Evolutionary conservation across 2,797 vertebrate genomes (phyloP).

Genomic region (Taenioides sp.): DNA sequence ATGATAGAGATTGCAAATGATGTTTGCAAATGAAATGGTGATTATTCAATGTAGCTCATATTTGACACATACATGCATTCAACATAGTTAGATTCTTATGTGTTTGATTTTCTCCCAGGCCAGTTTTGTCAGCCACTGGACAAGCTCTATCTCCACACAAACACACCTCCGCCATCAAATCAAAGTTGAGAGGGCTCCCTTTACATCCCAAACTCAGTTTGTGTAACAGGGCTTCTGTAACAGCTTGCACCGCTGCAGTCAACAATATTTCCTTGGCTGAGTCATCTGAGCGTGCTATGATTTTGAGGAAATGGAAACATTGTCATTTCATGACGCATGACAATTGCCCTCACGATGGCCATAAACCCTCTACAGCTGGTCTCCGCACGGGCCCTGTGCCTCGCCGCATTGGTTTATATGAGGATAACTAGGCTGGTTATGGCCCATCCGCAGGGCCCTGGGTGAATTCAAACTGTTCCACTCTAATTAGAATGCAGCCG

Average conservation of each 20-base stretch:
- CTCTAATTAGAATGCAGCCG: conserved; percentile 75
- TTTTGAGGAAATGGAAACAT: conserved; percentile 58
- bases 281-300: conserved; percentile 39
- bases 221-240: conserved; percentile 14
- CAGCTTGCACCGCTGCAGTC: conserved; percentile 18
- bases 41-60: background rate
- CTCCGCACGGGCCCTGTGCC: conserved; percentile 62
- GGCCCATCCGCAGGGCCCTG: conserved; percentile 70
- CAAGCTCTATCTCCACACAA: conserved; percentile 2
- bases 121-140: background rate
- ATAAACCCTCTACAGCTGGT: conserved; percentile 71
- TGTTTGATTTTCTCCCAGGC: background rate
- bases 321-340: conserved; percentile 61
- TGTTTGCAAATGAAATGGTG: background rate
- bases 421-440: conserved; percentile 77
- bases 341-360: conserved; percentile 58
- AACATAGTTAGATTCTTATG: background rate
- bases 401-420: conserved; percentile 74
- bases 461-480: conserved; percentile 71
- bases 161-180: background rate
- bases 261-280: conserved; percentile 33
- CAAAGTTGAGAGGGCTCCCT: conserved; percentile 6
- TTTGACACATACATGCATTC: background rate
- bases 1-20: too few relatives aligned
- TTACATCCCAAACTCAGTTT: conserved; percentile 19